These are phyloP conservation scores for Patella ulyssiponensis DNA, from an alignment of 2,888 invertebrate genomes.

Conservation along the genomic window DNA sequence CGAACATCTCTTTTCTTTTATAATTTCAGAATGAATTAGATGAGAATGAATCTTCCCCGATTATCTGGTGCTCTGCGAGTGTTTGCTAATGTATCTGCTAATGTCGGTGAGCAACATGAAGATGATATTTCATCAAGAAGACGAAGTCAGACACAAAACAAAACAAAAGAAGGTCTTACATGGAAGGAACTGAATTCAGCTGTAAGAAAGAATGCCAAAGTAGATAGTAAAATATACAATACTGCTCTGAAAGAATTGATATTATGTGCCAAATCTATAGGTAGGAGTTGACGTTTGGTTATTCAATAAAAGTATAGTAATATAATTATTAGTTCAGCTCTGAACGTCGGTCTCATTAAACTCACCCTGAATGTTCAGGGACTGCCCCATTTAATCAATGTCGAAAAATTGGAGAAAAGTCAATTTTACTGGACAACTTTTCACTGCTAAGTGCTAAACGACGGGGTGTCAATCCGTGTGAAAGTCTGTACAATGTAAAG, in stretches of 20 bases:
- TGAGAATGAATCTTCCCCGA: constrained; percentile 48
- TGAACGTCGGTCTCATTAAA: no score
- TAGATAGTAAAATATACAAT: constrained; percentile 44
- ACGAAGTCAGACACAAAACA: constrained; percentile 49
- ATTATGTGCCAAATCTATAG: constrained; percentile 53
- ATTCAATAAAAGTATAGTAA: no score
- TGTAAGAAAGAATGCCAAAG: constrained; percentile 47
- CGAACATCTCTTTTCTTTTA: no score
- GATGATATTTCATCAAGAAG: constrained; percentile 51
- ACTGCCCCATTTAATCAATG: no score
- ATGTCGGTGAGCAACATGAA: constrained; percentile 22
- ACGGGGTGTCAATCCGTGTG: no score
- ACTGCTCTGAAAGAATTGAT: constrained; percentile 50
- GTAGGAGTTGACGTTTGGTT: constrained; percentile 31
- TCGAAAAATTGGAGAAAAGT: no score
- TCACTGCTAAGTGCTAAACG: no score
- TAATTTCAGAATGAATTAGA: not conserved
- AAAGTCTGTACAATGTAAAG: no score
- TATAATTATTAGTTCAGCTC: no score
- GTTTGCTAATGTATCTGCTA: constrained; percentile 49
- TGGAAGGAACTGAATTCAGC: constrained; percentile 50
- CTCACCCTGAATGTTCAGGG: no score
- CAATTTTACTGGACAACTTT: no score
- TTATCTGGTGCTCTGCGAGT: constrained; percentile 58
- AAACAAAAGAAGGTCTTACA: constrained; percentile 47